phyloP scores from a whole-genome alignment of 2,113 vertebrate species.

The Choloepus hoffmanni region DNA sequence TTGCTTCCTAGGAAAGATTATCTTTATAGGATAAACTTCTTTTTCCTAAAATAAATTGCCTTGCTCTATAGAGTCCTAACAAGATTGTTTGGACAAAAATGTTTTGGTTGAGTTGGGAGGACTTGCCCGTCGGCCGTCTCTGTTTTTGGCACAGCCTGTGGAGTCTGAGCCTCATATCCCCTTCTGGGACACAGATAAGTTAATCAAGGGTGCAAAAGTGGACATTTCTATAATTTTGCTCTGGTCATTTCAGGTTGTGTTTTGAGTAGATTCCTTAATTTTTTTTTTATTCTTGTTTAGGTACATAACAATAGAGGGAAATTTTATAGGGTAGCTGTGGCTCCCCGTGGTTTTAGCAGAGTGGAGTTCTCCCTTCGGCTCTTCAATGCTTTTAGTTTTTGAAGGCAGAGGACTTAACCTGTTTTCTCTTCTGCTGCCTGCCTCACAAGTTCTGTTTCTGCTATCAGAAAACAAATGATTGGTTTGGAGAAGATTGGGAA shows the following conservation, averaged over 20 bases:
- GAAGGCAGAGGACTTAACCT: slow-evolving; percentile 42
- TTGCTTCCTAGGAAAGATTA: neutral
- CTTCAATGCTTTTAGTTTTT: slow-evolving; percentile 52
- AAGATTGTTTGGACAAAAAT: slow-evolving; percentile 31
- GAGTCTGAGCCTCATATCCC: neutral
- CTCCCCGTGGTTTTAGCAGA: neutral
- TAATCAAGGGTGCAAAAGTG: neutral
- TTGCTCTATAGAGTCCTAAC: neutral
- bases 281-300: neutral
- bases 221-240: neutral
- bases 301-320: neutral
- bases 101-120: neutral
- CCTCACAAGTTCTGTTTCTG: slow-evolving; percentile 66
- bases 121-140: no score
- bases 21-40: neutral
- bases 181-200: neutral
- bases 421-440: slow-evolving; percentile 54
- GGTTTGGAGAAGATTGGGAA: slow-evolving; percentile 65
- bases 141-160: neutral
- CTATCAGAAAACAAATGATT: slow-evolving; percentile 63
- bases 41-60: neutral
- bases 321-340: slow-evolving; percentile 40
- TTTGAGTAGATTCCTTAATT: neutral
- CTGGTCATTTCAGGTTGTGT: neutral
- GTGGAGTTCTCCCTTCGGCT: slow-evolving; percentile 51